Evolutionary conservation across 2,113 vertebrate genomes (phyloP), one percentile per base, ranked within the genome.

Genomic region (Chloropsis hardwickii): DNA sequence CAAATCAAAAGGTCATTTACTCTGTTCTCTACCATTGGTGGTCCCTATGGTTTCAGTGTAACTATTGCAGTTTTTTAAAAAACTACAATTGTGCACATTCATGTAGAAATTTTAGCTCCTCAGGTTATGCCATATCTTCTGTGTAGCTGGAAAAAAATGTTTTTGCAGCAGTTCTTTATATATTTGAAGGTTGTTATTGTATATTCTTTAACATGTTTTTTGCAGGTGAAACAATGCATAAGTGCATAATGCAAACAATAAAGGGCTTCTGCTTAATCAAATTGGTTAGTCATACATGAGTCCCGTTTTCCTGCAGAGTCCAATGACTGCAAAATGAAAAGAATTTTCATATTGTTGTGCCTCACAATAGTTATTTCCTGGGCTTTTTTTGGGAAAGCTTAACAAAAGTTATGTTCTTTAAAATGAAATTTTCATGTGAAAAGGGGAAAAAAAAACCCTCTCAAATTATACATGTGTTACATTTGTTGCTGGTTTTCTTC

Each of bases 361-460:
- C 7, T 70, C 9, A 42, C 22, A 51, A 11, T 37, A 51, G 11
- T 54, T 72, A 71, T 39, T 88, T 70, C 19, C 7, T 15, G 16
- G 3, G 1, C 0, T 48, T 58, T 57, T 23, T 10, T 1, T 1
- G 2, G 14, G 23, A 78, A 77, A 40, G 4, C 10, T 48, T 23
- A 37, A 77, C 45, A 60, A 39, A n/a, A 5, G 1, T 19, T 19
- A 42, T 9, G 4, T 48, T 11, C 27, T 33, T 44, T 79, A 16
- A 45, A 74, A 58, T 1, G 6, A 54, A 62, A 40, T 40, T 86
- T 50, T 60, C 7, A n/a, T 1, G 0, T 42, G 50, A 81, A 84
- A 64, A 29, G 39, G 15, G 29, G n/a, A n/a, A 83, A 76, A 44
- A 40, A 76, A 57, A 78, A 37, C 37, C 8, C 10, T 57, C 58